Percentiles rank a stretch among this genome's conserved stretches.
phyloP scores from a whole-genome alignment of 2,113 vertebrate species.

The Podarcis muralis region DNA sequence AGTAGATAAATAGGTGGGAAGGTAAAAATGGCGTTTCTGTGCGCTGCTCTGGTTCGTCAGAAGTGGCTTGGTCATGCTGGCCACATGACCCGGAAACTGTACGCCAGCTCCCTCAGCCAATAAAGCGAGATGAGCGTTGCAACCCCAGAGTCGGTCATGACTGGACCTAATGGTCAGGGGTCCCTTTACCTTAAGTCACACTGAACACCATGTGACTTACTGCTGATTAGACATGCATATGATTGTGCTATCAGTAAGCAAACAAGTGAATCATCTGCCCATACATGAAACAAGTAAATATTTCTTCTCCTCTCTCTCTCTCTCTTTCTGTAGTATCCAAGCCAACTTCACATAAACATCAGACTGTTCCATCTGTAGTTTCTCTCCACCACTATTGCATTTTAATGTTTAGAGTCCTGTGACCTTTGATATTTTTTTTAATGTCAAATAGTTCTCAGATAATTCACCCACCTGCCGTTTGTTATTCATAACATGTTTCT shows the following conservation, averaged over 20 bases:
- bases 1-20: too few species aligned
- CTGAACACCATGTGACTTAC: background rate
- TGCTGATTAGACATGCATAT: background rate
- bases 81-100: too few species aligned
- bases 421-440: slow-evolving; percentile 31
- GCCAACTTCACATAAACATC: background rate
- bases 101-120: too few species aligned
- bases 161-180: too few species aligned
- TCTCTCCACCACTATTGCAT: background rate
- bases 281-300: background rate
- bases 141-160: too few species aligned
- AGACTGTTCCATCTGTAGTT: background rate
- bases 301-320: too few species aligned
- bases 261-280: too few species aligned
- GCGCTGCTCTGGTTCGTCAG: too few species aligned
- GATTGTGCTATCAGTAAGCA: too few species aligned
- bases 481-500: slow-evolving; percentile 44
- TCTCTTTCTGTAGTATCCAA: background rate
- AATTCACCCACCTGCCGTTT: background rate
- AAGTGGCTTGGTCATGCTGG: too few species aligned
- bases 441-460: slow-evolving; percentile 12
- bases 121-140: too few species aligned
- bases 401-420: slow-evolving; percentile 22
- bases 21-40: too few species aligned
- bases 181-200: background rate